Evolutionary conservation across 2,888 invertebrate genomes (phyloP).

Genomic region (Noctua pronuba): DNA sequence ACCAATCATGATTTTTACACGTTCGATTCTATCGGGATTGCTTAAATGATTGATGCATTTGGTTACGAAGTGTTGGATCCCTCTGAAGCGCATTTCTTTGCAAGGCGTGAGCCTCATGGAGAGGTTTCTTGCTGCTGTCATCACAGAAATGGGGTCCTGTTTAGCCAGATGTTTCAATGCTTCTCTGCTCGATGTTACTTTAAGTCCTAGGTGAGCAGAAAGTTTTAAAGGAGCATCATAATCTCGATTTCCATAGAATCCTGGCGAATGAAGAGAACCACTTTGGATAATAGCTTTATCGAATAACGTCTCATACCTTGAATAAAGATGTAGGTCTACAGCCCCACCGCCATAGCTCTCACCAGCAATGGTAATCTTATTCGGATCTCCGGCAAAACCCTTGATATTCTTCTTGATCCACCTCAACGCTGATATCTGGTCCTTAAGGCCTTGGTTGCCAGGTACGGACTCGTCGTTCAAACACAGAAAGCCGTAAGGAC

Average conservation of each 20-base stretch:
- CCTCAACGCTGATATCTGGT: conserved; percentile 77
- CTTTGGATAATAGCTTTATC: conserved; percentile 78
- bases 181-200: conserved; percentile 60
- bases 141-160: conserved; percentile 70
- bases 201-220: conserved; percentile 72
- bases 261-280: conserved; percentile 72
- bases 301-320: conserved; percentile 73
- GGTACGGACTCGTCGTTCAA: conserved; percentile 75
- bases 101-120: conserved; percentile 69
- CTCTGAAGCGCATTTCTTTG: conserved; percentile 70
- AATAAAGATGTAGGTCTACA: conserved; percentile 78
- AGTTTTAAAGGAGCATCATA: conserved; percentile 71
- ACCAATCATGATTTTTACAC: conserved; percentile 72
- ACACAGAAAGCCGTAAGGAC: conserved; percentile 83
- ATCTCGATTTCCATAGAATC: conserved; percentile 69
- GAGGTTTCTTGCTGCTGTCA: conserved; percentile 68
- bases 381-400: conserved; percentile 77
- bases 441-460: conserved; percentile 81
- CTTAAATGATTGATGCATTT: conserved; percentile 66
- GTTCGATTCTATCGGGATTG: conserved; percentile 61
- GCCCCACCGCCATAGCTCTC: conserved; percentile 81
- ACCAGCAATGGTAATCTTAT: conserved; percentile 79
- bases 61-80: conserved; percentile 67
- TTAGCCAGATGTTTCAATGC: conserved; percentile 73
- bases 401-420: conserved; percentile 81